Percentiles rank a stretch among this genome's conserved stretches.
phyloP scores from a whole-genome alignment of 1,140 invertebrate species.

The Theocolax elegans region DNA sequence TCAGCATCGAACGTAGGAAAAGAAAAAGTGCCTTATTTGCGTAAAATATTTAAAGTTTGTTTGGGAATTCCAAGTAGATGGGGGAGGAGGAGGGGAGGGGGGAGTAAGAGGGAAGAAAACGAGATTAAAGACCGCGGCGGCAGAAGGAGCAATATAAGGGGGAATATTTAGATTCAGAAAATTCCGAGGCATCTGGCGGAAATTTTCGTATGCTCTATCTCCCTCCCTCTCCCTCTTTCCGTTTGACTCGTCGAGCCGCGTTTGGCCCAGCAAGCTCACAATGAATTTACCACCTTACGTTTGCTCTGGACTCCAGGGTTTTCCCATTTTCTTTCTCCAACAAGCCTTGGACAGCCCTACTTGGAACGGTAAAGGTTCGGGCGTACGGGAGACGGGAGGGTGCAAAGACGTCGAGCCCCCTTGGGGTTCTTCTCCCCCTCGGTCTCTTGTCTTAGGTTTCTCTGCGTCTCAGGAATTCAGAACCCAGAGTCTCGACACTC shows the following conservation, averaged over 20 bases:
- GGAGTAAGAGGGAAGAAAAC: not conserved
- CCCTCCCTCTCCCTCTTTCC: too few relatives aligned
- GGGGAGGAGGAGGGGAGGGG: not conserved
- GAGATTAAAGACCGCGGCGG: not conserved
- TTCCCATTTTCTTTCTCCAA: constrained; percentile 14
- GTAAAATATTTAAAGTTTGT: not conserved
- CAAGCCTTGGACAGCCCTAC: constrained; percentile 19
- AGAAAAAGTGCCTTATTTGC: not conserved
- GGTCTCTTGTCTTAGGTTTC: constrained; percentile 19
- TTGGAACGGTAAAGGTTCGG: not conserved
- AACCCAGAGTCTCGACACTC: not conserved
- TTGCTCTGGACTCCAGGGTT: not conserved
- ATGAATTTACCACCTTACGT: constrained; percentile 31
- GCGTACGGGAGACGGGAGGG: not conserved
- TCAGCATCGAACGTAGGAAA: too few relatives aligned
- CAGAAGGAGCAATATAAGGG: not conserved
- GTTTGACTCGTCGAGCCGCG: too few relatives aligned
- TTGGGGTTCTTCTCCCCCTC: constrained; percentile 17
- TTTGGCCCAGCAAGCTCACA: not conserved
- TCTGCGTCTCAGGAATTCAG: constrained; percentile 14
- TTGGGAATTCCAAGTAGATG: not conserved
- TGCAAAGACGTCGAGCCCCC: constrained; percentile 29
- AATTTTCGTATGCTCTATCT: constrained; percentile 10
- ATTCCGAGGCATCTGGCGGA: constrained; percentile 19
- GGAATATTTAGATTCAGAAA: constrained; percentile 15